These are phyloP conservation scores for Synergus japonicus DNA, from an alignment of 2,888 invertebrate genomes.

Conservation along the genomic window DNA sequence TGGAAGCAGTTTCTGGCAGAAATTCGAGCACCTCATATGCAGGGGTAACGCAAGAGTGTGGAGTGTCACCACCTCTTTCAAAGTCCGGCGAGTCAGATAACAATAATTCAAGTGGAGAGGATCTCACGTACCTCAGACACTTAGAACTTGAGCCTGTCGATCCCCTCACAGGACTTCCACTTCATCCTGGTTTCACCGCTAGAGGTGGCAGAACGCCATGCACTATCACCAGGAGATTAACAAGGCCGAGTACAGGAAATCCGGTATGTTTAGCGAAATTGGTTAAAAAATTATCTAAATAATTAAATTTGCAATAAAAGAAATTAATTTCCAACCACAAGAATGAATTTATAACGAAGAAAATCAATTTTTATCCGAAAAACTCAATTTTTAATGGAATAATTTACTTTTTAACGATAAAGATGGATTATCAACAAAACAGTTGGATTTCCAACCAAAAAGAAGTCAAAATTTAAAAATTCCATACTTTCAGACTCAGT, in stretches of 20 bases:
- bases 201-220: slow-evolving; percentile 89
- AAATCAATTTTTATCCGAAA: no score
- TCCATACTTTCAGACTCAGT: no score
- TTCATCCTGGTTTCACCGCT: slow-evolving; percentile 78
- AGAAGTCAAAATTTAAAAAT: no score
- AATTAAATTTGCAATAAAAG: no score
- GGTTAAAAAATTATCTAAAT: not conserved
- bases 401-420: no score
- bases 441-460: no score
- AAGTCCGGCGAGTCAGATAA: slow-evolving; percentile 75
- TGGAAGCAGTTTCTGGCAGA: slow-evolving; percentile 74
- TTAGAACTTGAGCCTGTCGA: slow-evolving; percentile 89
- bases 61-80: slow-evolving; percentile 68
- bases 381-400: no score
- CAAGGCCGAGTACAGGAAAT: slow-evolving; percentile 69
- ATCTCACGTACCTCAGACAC: slow-evolving; percentile 80
- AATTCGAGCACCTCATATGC: slow-evolving; percentile 77
- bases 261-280: slow-evolving; percentile 62
- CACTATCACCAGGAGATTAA: slow-evolving; percentile 85
- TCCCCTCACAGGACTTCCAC: slow-evolving; percentile 79
- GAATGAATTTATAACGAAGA: no score
- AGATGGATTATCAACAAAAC: no score
- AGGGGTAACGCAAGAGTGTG: slow-evolving; percentile 70
- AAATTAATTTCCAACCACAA: no score
- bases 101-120: slow-evolving; percentile 74